Percentiles rank a stretch among this genome's conserved stretches.
phyloP scores from a whole-genome alignment of 1,140 invertebrate genomes.

The Stenopsyche tienmushanensis region DNA sequence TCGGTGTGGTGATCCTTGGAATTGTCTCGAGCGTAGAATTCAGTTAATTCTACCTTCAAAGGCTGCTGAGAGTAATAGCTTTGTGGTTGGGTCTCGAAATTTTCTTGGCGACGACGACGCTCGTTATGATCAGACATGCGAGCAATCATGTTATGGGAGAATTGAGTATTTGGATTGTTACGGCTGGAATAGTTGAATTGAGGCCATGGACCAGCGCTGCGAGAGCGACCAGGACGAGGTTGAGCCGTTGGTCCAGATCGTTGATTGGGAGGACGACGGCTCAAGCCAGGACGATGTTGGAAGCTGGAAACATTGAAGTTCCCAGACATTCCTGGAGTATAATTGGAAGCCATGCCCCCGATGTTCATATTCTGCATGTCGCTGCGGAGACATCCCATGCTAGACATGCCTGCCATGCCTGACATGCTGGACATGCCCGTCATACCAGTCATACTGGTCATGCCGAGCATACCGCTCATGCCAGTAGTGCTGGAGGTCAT shows the following conservation, averaged over 20 bases:
- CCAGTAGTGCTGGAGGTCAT: conserved; percentile 57
- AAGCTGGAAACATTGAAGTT: conserved; percentile 55
- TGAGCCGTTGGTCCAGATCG: conserved; percentile 53
- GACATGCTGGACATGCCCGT: conserved; percentile 52
- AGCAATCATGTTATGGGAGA: conserved; percentile 53
- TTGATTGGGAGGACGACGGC: conserved; percentile 53
- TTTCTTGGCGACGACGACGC: conserved; percentile 54
- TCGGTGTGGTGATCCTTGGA: conserved; percentile 65
- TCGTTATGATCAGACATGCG: conserved; percentile 56
- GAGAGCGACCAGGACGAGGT: conserved; percentile 51
- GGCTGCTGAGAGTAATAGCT: conserved; percentile 57
- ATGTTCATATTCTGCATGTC: conserved; percentile 51
- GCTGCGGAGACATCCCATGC: conserved; percentile 51
- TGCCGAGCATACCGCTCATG: conserved; percentile 42
- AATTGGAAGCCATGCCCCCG: conserved; percentile 55
- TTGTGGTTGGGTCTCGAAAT: conserved; percentile 53
- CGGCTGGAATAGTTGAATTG: conserved; percentile 52
- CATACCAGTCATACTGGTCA: conserved; percentile 54
- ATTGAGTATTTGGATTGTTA: conserved; percentile 54
- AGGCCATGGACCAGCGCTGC: conserved; percentile 50
- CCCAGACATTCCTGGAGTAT: conserved; percentile 53
- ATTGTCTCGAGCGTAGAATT: conserved; percentile 66
- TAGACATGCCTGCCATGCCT: conserved; percentile 47
- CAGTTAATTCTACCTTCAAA: conserved; percentile 61
- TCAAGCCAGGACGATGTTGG: conserved; percentile 53